phyloP scores from a whole-genome alignment of 2,888 invertebrate genomes.

The Imbricaverruca yamaguchii region DNA sequence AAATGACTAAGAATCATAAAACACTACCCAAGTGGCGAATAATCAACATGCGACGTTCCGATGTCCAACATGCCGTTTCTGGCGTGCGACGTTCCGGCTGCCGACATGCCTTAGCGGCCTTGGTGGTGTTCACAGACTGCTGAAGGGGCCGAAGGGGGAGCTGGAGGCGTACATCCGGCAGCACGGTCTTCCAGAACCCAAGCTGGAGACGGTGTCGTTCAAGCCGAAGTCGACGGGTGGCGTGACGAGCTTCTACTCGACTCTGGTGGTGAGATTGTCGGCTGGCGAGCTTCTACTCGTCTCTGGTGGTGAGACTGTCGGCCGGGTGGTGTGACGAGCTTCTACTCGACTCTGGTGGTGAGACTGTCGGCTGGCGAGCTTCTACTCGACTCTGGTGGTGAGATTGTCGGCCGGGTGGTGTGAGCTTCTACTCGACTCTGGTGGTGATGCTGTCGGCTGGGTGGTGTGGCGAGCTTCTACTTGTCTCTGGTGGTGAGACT shows the following conservation, averaged over 20 bases:
- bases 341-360: no score
- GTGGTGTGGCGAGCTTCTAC: background rate
- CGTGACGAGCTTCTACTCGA: conserved; percentile 1
- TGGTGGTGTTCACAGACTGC: background rate
- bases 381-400: background rate
- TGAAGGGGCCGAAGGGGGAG: background rate
- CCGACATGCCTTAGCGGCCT: no score
- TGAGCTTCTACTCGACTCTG: no score
- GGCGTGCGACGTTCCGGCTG: no score
- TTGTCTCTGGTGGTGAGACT: background rate
- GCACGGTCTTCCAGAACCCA: conserved; percentile 1
- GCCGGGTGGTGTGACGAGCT: no score
- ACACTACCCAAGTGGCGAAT: no score
- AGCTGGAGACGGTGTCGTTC: conserved; percentile 11
- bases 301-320: background rate
- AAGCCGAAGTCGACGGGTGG: background rate
- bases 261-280: background rate
- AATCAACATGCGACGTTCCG: no score
- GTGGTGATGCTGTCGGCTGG: background rate
- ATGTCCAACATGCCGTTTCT: no score
- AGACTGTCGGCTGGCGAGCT: background rate
- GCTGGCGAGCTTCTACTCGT: background rate
- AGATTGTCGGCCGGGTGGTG: background rate
- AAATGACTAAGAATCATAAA: no score
- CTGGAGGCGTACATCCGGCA: background rate